A percentile compares a stretch with the other conserved stretches of the same genome.
These are phyloP conservation scores for Martes martes DNA, from an alignment of 2,113 vertebrate genomes.

Conservation along the genomic window DNA sequence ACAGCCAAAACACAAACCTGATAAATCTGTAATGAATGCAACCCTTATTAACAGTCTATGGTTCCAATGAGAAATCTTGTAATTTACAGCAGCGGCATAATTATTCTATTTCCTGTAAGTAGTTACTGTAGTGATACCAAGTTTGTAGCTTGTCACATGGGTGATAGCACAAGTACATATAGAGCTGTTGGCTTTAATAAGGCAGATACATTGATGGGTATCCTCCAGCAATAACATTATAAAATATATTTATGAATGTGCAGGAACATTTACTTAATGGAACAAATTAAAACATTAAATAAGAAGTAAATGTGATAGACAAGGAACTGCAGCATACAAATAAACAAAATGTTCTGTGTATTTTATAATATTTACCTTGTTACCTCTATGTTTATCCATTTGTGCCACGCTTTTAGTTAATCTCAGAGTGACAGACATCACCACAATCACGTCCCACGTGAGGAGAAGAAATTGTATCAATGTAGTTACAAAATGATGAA, in stretches of 20 bases:
- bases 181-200: conserved; percentile 48
- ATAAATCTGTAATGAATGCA: conserved; percentile 57
- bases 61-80: conserved; percentile 61
- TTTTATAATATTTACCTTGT: conserved; percentile 27
- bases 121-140: conserved; percentile 16
- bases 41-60: conserved; percentile 48
- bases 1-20: conserved; percentile 43
- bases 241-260: conserved; percentile 11
- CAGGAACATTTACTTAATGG: conserved; percentile 8
- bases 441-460: neutral
- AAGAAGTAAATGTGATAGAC: conserved; percentile 46
- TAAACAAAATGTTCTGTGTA: neutral
- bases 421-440: conserved; percentile 11
- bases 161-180: conserved; percentile 25
- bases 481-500: conserved; percentile 40
- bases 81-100: conserved; percentile 53
- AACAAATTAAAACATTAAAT: conserved; percentile 51
- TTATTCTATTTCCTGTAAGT: conserved; percentile 58
- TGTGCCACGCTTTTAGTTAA: conserved; percentile 19
- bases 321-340: neutral
- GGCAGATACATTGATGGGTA: conserved; percentile 6
- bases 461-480: neutral
- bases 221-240: conserved; percentile 26
- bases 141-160: conserved; percentile 52
- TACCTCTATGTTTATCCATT: neutral